Percentiles rank a stretch among this genome's conserved stretches.
phyloP scores from a whole-genome alignment of 2,888 invertebrate species.

The Ornithoptera priamus region DNA sequence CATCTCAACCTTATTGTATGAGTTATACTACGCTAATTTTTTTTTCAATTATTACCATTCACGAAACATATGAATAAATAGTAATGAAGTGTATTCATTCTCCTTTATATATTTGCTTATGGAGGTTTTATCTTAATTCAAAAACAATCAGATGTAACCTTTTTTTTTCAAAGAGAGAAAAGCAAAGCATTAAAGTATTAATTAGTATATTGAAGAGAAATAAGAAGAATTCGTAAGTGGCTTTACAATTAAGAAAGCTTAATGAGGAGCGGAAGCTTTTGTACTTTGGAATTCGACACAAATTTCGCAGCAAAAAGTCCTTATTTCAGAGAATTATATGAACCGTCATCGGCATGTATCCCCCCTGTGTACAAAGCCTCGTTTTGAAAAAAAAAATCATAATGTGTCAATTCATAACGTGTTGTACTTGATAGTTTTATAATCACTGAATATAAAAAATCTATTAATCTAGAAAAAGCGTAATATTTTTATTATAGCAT shows the following conservation, averaged over 20 bases:
- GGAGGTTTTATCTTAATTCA: background rate
- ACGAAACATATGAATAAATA: too few species aligned
- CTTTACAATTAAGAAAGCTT: slow-evolving; percentile 21
- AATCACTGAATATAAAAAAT: too few species aligned
- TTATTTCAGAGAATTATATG: slow-evolving; percentile 25
- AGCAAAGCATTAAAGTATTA: background rate
- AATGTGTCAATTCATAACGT: background rate
- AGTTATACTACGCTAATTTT: background rate
- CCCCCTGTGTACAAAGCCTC: background rate
- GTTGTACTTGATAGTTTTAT: too few species aligned
- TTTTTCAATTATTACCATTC: background rate
- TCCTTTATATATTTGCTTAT: background rate
- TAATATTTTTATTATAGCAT: too few species aligned
- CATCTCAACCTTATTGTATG: background rate
- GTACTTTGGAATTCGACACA: slow-evolving; percentile 33
- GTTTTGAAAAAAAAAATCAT: too few species aligned
- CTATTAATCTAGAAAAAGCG: too few species aligned
- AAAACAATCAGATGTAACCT: background rate
- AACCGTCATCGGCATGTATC: slow-evolving; percentile 5
- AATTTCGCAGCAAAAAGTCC: slow-evolving; percentile 31
- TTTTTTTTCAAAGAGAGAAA: background rate
- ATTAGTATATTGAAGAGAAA: slow-evolving; percentile 1
- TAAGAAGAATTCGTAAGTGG: slow-evolving; percentile 13
- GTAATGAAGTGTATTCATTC: too few species aligned
- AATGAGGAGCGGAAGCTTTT: slow-evolving; percentile 25